Percentiles rank a stretch among this genome's conserved stretches.
Evolutionary conservation across 2,888 invertebrate genomes (phyloP).

Genomic region (Idaea straminata): DNA sequence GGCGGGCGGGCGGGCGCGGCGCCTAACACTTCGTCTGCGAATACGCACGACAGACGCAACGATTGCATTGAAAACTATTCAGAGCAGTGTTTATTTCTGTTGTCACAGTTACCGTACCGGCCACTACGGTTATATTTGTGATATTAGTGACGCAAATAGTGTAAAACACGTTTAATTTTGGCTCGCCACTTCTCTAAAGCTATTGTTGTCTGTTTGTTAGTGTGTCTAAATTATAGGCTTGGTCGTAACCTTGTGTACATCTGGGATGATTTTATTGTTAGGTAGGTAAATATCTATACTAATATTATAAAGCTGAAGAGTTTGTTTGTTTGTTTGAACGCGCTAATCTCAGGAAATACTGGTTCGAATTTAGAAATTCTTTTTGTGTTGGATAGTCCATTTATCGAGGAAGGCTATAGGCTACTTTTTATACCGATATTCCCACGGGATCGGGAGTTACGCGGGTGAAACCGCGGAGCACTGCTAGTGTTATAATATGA

Average conservation of each 20-base stretch:
- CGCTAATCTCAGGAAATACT: too few relatives aligned
- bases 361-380: too few relatives aligned
- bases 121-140: slow-evolving; percentile 64
- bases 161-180: slow-evolving; percentile 69
- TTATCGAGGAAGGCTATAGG: too few relatives aligned
- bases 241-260: slow-evolving; percentile 23
- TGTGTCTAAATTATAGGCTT: slow-evolving; percentile 26
- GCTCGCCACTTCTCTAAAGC: slow-evolving; percentile 50
- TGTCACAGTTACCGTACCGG: slow-evolving; percentile 65
- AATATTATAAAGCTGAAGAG: too few relatives aligned
- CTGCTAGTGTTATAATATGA: background rate
- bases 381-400: too few relatives aligned
- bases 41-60: slow-evolving; percentile 46
- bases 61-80: slow-evolving; percentile 60
- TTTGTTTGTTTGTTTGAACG: too few relatives aligned
- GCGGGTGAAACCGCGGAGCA: too few relatives aligned
- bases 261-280: slow-evolving; percentile 31
- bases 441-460: too few relatives aligned
- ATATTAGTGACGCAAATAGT: slow-evolving; percentile 76
- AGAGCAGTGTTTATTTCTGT: slow-evolving; percentile 72
- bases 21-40: slow-evolving; percentile 5
- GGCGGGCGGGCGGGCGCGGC: slow-evolving; percentile 9
- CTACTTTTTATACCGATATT: too few relatives aligned
- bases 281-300: slow-evolving; percentile 18
- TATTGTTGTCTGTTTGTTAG: slow-evolving; percentile 62